Base-by-base conservation (phyloP, 2,888 invertebrate species). In the Rhyacophila evoluta region DNA sequence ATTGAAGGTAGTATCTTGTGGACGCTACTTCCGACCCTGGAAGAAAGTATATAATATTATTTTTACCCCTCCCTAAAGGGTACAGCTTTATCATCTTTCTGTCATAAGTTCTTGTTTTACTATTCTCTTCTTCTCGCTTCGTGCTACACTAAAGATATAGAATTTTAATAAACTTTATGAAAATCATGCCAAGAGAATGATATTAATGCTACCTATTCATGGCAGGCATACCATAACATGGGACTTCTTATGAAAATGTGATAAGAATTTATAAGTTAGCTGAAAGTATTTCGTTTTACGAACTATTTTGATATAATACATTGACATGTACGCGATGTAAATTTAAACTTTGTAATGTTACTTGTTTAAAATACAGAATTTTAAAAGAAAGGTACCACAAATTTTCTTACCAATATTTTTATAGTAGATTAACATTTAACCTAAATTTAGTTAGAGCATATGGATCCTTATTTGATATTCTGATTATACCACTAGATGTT, bases 51-150 rank as follows among this genome's bases (percentile, higher is more conserved):
- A 55, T 19, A 19, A 33, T 55, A 1, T 19, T 55, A 55, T 55
- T 55, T 55, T 55, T 55, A 55, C 55, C 25, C 10, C 55, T 55
- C 55, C 55, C 55, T 55, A 19, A 55, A 55, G 55, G 19, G 55
- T 19, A 55, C 19, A 55, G 55, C 19, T 55, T 55, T 55, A 55
- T 55, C 55, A 19, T 55, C 55, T 55, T 55, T 55, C 55, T 55
- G 55, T 55, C 55, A 55, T 55, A 55, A 55, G 55, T 55, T 55
- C 55, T 19, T 55, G 55, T 55, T 55, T 55, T 55, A 55, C 55
- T 55, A 55, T 19, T 55, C 55, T 19, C 15, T 55, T 19, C 25
- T 55, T 10, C 55, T 55, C 55, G 55, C 25, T 55, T 55, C 55
- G 15, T 55, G 19, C 55, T 19, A 55, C 55, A 55, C 55, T 55